Evolutionary conservation across 2,797 vertebrate species (phyloP).

Genomic region (Ataeniobius toweri): DNA sequence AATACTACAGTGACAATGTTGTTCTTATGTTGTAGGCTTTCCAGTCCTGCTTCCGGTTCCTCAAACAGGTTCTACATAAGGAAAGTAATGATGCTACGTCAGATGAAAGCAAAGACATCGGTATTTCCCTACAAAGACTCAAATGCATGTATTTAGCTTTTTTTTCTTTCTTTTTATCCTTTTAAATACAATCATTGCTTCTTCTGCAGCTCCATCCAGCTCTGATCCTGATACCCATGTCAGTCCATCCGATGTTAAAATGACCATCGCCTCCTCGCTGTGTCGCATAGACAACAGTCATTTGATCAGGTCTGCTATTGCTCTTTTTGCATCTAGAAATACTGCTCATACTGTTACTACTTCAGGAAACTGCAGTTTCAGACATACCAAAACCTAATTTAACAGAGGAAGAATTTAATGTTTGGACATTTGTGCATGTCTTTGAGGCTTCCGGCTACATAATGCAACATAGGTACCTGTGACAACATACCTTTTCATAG

Average conservation of each 20-base stretch:
- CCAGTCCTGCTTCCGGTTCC: constrained; percentile 83
- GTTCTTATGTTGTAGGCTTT: constrained; percentile 75
- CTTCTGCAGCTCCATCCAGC: constrained; percentile 38
- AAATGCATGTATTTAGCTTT: not conserved
- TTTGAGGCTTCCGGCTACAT: constrained; percentile 1
- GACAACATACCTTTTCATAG: not conserved
- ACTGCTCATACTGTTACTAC: not conserved
- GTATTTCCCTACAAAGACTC: constrained; percentile 26
- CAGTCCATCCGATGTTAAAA: constrained; percentile 27
- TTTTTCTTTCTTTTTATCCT: not conserved
- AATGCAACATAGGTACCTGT: not conserved
- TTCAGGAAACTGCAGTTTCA: not conserved
- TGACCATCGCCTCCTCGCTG: not conserved
- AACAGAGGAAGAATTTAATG: constrained; percentile 2
- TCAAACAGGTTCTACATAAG: constrained; percentile 66
- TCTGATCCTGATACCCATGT: constrained; percentile 15
- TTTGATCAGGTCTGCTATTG: constrained; percentile 63
- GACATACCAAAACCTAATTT: not conserved
- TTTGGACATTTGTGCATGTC: not conserved
- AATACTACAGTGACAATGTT: not conserved
- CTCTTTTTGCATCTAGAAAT: constrained; percentile 1
- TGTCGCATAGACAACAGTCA: constrained; percentile 56
- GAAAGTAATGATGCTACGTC: constrained; percentile 3
- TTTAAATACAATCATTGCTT: constrained; percentile 8
- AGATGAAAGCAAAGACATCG: constrained; percentile 46